Percentiles rank a stretch among this genome's conserved stretches.
These are phyloP conservation scores for Drosophila mayaguana DNA, from an alignment of 2,888 invertebrate genomes.

Conservation along the genomic window DNA sequence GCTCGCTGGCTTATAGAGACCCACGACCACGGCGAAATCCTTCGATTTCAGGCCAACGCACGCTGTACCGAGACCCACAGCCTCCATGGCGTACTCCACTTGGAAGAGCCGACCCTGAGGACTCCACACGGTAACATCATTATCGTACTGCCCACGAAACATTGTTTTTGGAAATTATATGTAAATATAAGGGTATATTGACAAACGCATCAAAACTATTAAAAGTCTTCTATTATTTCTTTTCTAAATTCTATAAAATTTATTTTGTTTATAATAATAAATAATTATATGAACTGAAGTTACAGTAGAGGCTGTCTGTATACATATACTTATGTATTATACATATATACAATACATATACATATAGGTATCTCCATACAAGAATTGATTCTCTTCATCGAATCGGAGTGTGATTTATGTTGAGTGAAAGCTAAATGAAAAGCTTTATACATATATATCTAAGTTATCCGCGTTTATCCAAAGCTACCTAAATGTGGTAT, in stretches of 20 bases:
- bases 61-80: slow-evolving; percentile 90
- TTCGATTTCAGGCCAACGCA: slow-evolving; percentile 97
- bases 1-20: slow-evolving; percentile 96
- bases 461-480: background rate
- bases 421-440: background rate
- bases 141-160: slow-evolving; percentile 99
- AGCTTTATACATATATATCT: background rate
- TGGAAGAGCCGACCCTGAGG: slow-evolving; percentile 97
- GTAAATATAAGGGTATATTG: background rate
- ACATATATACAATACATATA: too few relatives aligned
- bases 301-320: background rate
- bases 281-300: background rate
- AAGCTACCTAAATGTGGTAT: background rate
- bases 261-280: background rate
- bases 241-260: background rate
- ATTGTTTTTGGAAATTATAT: slow-evolving; percentile 10
- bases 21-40: slow-evolving; percentile 96
- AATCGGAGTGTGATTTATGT: background rate
- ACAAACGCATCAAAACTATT: background rate
- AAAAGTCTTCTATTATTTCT: background rate
- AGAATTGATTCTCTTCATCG: too few relatives aligned
- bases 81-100: slow-evolving; percentile 99
- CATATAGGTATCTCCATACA: too few relatives aligned
- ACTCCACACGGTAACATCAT: slow-evolving; percentile 99
- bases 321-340: too few relatives aligned